phyloP scores from a whole-genome alignment of 2,113 vertebrate species.

The Chaetura pelagica region DNA sequence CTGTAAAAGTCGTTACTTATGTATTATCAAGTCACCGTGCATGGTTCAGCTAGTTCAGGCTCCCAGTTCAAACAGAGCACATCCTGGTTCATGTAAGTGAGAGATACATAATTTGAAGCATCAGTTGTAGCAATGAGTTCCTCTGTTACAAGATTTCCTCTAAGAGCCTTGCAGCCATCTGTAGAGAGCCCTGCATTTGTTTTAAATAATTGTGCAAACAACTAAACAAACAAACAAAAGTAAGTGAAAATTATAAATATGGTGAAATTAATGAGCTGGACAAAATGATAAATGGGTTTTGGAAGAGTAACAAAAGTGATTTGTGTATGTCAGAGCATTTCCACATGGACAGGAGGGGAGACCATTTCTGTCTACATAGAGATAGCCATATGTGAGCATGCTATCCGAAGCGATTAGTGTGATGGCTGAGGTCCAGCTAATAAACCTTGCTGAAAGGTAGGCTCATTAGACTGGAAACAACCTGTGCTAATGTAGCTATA shows the following conservation, averaged over 20 bases:
- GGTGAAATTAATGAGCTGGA: not conserved
- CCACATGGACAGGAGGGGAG: not conserved
- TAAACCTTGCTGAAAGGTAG: not conserved
- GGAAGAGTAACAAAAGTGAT: rapidly evolving
- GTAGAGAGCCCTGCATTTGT: not conserved
- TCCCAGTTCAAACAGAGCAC: not conserved
- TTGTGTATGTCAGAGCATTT: not conserved
- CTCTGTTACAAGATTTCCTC: not conserved
- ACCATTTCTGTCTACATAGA: not conserved
- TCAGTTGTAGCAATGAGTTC: not conserved
- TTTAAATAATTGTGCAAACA: not conserved
- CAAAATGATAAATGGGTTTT: not conserved
- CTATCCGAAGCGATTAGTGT: not conserved
- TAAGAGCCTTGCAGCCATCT: not conserved
- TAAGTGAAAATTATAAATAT: not conserved
- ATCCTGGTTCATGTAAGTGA: not conserved
- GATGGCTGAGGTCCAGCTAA: not conserved
- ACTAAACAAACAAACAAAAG: not conserved
- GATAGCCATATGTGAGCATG: not conserved
- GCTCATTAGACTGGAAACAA: not conserved
- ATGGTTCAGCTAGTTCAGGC: not conserved
- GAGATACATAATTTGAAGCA: not conserved
- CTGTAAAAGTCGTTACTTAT: not conserved
- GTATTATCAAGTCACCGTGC: not conserved
- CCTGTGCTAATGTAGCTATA: not conserved